Percentiles rank a stretch among this genome's conserved stretches.
Conservation (phyloP, 2,888 invertebrate species). For the Coenonympha arcania region DNA sequence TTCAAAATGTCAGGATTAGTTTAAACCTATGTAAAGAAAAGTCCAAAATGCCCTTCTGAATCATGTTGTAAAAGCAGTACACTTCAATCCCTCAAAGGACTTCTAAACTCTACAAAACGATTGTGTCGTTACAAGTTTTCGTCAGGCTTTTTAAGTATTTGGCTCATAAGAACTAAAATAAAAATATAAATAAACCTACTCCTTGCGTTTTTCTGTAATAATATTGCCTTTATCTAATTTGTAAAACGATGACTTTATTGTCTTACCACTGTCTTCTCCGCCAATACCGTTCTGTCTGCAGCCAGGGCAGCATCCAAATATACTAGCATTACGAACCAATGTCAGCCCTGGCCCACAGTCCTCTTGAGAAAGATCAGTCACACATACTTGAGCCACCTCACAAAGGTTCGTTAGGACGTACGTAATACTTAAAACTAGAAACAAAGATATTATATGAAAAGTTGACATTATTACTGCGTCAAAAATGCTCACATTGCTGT, state of each 20-base stretch:
- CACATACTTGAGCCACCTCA: slow-evolving; percentile 48
- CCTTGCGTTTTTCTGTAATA: too few species aligned
- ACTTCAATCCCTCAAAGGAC: too few species aligned
- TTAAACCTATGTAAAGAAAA: too few species aligned
- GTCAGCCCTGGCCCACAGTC: slow-evolving; percentile 43
- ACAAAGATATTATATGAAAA: slow-evolving; percentile 11
- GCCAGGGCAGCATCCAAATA: slow-evolving; percentile 64
- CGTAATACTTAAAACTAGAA: slow-evolving; percentile 24
- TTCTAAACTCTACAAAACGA: too few species aligned
- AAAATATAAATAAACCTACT: too few species aligned
- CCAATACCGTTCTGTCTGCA: slow-evolving; percentile 36
- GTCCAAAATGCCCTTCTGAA: too few species aligned
- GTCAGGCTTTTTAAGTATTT: too few species aligned
- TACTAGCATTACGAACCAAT: slow-evolving; percentile 39
- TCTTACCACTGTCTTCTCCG: slow-evolving; percentile 9
- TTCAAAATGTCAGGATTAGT: too few species aligned
- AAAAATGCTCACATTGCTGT: slow-evolving; percentile 11
- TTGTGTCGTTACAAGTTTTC: too few species aligned
- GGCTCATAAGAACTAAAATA: too few species aligned
- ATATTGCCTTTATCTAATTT: too few species aligned
- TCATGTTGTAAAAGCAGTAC: too few species aligned
- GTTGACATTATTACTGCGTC: slow-evolving; percentile 11
- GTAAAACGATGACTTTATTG: neutral
- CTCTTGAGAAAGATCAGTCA: slow-evolving; percentile 46
- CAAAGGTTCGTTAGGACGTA: slow-evolving; percentile 34